Evolutionary conservation across 1,140 invertebrate species (phyloP).

Genomic region (Wiebesia pumilae): DNA sequence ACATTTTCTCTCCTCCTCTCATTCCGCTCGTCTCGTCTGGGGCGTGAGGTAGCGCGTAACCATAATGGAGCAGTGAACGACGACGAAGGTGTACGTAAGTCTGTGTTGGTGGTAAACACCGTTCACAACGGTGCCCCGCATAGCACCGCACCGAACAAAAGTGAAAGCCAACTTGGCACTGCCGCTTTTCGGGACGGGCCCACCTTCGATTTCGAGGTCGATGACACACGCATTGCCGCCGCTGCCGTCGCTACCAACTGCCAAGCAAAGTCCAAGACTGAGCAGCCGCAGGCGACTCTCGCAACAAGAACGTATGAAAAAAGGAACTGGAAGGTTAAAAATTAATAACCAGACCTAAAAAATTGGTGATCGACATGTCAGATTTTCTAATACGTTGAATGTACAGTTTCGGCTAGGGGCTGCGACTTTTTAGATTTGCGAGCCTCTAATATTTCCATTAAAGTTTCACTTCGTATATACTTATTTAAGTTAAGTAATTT

Average conservation of each 20-base stretch:
- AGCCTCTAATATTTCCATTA: not conserved
- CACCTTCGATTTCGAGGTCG: slow-evolving; percentile 69
- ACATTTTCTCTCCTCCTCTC: slow-evolving; percentile 34
- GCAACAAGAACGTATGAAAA: not conserved
- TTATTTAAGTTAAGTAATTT: not conserved
- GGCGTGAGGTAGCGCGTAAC: slow-evolving; percentile 25
- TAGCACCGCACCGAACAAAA: slow-evolving; percentile 62
- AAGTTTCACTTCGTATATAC: not conserved
- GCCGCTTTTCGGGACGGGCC: slow-evolving; percentile 65
- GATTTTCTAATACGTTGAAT: too few relatives aligned
- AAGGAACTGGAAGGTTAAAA: not conserved
- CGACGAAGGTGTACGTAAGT: not conserved
- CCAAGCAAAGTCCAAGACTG: not conserved
- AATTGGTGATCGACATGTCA: too few relatives aligned
- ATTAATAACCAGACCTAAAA: not conserved
- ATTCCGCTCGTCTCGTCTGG: slow-evolving; percentile 30
- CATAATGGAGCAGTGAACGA: slow-evolving; percentile 19
- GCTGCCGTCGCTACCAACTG: not conserved
- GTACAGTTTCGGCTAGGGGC: too few relatives aligned
- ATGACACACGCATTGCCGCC: slow-evolving; percentile 60
- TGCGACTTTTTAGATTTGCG: not conserved
- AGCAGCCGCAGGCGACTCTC: not conserved
- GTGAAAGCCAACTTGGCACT: slow-evolving; percentile 70
- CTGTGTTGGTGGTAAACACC: slow-evolving; percentile 27
- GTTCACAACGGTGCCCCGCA: slow-evolving; percentile 45